Conservation (phyloP, 2,888 invertebrate genomes). For the Drosophila phalerata region DNA sequence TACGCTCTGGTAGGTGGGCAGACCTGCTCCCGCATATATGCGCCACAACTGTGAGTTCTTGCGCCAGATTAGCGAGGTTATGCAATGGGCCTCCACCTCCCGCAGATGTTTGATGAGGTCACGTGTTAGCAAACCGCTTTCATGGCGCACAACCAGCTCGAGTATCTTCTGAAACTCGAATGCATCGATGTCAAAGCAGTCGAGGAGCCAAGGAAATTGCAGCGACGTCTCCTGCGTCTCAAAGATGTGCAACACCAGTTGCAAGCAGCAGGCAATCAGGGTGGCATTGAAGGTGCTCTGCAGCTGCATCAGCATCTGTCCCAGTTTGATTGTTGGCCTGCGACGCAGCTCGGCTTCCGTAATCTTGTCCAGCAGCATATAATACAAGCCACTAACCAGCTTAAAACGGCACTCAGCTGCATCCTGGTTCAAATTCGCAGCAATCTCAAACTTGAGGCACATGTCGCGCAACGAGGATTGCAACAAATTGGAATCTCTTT, state of each 20-base stretch:
- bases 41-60: conserved; percentile 58
- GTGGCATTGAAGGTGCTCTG: conserved; percentile 38
- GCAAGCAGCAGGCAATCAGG: conserved; percentile 60
- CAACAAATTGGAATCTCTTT: conserved; percentile 15
- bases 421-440: conserved; percentile 8
- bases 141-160: conserved; percentile 58
- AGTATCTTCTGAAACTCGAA: conserved; percentile 69
- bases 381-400: conserved; percentile 48
- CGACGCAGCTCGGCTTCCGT: conserved; percentile 37
- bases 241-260: conserved; percentile 51
- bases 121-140: conserved; percentile 41
- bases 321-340: conserved; percentile 39
- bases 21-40: background rate
- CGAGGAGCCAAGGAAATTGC: conserved; percentile 58
- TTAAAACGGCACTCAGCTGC: conserved; percentile 21
- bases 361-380: conserved; percentile 51
- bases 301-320: conserved; percentile 38
- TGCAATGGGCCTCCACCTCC: conserved; percentile 53
- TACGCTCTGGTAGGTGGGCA: conserved; percentile 47
- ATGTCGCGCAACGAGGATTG: conserved; percentile 32
- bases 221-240: conserved; percentile 3
- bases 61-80: conserved; percentile 58
- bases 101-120: conserved; percentile 55
- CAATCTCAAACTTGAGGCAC: conserved; percentile 23
- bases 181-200: conserved; percentile 54